These are phyloP conservation scores for Miniopterus natalensis DNA, from an alignment of 2,113 vertebrate genomes.

Conservation along the genomic window DNA sequence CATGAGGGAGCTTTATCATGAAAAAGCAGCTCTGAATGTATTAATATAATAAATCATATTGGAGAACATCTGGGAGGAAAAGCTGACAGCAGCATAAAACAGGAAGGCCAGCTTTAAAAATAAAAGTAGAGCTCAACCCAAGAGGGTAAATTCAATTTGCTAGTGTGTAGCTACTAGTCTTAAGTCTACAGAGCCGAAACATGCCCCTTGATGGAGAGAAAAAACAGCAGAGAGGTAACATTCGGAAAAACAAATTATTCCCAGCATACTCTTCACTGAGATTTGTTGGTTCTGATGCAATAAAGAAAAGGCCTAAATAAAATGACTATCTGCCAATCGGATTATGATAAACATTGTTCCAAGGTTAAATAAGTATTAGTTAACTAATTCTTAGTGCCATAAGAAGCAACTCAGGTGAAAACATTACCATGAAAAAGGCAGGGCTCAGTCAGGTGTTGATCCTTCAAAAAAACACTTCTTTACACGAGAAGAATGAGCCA, in stretches of 20 bases:
- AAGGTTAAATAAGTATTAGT: constrained; percentile 82
- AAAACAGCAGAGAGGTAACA: background rate
- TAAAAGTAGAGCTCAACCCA: background rate
- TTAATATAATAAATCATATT: background rate
- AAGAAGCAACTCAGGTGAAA: constrained; percentile 82
- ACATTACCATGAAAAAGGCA: constrained; percentile 82
- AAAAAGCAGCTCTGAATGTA: constrained; percentile 5
- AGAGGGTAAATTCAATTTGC: background rate
- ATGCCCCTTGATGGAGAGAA: background rate
- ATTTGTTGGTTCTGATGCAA: constrained; percentile 54
- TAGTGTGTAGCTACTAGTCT: constrained; percentile 14
- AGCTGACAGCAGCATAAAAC: constrained; percentile 22
- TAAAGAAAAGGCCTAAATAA: constrained; percentile 74
- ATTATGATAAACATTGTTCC: constrained; percentile 79
- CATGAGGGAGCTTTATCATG: constrained; percentile 42
- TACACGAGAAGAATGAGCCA: constrained; percentile 67
- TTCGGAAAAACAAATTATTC: background rate
- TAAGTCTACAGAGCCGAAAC: background rate
- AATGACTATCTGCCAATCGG: constrained; percentile 74
- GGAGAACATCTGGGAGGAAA: background rate
- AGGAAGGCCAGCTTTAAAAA: background rate
- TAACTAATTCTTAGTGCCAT: constrained; percentile 75
- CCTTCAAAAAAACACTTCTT: constrained; percentile 77
- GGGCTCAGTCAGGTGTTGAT: constrained; percentile 72
- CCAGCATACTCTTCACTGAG: constrained; percentile 46